phyloP scores from a whole-genome alignment of 2,113 vertebrate species.

The Corythoichthys haematopterus region DNA sequence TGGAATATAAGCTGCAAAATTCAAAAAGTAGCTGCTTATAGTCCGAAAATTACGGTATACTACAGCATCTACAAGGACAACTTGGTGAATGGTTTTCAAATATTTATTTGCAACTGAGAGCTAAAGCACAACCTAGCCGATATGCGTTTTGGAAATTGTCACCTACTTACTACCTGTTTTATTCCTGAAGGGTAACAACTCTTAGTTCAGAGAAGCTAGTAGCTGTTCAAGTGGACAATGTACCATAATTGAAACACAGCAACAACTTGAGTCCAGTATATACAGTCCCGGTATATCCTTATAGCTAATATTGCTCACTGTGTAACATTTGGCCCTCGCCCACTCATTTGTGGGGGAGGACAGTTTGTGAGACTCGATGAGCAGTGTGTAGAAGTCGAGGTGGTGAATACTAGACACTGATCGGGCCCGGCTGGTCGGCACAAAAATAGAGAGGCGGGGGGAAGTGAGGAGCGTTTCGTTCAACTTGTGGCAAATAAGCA shows the following conservation, averaged over 20 bases:
- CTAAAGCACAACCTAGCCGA: too few relatives aligned
- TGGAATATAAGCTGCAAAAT: too few relatives aligned
- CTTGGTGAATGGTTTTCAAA: too few relatives aligned
- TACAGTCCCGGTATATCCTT: neutral
- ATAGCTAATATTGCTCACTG: constrained; percentile 23
- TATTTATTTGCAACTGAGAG: too few relatives aligned
- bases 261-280: neutral
- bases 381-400: constrained; percentile 12
- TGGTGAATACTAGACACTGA: neutral
- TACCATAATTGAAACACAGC: neutral
- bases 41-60: too few relatives aligned
- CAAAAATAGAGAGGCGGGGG: constrained; percentile 10
- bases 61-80: too few relatives aligned
- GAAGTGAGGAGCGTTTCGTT: constrained; percentile 23
- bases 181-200: neutral
- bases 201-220: neutral
- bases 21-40: too few relatives aligned
- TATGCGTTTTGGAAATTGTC: neutral
- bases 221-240: neutral
- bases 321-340: constrained; percentile 46
- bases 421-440: neutral
- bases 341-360: constrained; percentile 27
- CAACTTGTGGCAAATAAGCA: constrained; percentile 7
- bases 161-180: neutral
- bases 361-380: constrained; percentile 9